Evolutionary conservation across 1,140 invertebrate genomes (phyloP).

Genomic region (Drosophila orosa): DNA sequence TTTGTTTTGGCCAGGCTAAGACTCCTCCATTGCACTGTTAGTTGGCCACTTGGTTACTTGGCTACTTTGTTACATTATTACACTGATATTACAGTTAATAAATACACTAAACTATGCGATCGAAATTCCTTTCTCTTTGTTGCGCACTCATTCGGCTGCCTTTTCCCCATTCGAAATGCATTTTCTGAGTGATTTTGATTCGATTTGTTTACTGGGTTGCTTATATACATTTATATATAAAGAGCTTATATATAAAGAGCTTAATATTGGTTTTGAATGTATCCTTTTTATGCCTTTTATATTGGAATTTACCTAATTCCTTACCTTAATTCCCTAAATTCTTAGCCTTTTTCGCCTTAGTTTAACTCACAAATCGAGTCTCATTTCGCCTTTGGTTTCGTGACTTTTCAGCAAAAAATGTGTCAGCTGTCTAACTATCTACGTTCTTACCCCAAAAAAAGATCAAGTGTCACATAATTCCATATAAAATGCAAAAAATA

Average conservation of each 20-base stretch:
- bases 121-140: conserved; percentile 32
- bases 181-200: background rate
- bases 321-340: background rate
- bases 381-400: background rate
- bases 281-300: background rate
- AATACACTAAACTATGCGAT: conserved; percentile 10
- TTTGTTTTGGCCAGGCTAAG: conserved; percentile 39
- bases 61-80: conserved; percentile 12
- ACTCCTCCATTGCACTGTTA: conserved; percentile 26
- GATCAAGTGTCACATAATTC: conserved; percentile 22
- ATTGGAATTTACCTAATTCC: background rate
- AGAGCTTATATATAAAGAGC: background rate
- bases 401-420: background rate
- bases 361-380: background rate
- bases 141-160: background rate
- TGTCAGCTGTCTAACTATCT: background rate
- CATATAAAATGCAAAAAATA: too few species aligned
- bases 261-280: background rate
- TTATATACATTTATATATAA: background rate
- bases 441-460: background rate
- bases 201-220: background rate
- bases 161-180: background rate
- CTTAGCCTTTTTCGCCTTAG: background rate
- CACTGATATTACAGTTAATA: conserved; percentile 12
- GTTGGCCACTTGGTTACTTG: background rate